Percentiles rank a stretch among this genome's conserved stretches.
Conservation (phyloP, 2,113 vertebrate species). For the Sylvietta virens region DNA sequence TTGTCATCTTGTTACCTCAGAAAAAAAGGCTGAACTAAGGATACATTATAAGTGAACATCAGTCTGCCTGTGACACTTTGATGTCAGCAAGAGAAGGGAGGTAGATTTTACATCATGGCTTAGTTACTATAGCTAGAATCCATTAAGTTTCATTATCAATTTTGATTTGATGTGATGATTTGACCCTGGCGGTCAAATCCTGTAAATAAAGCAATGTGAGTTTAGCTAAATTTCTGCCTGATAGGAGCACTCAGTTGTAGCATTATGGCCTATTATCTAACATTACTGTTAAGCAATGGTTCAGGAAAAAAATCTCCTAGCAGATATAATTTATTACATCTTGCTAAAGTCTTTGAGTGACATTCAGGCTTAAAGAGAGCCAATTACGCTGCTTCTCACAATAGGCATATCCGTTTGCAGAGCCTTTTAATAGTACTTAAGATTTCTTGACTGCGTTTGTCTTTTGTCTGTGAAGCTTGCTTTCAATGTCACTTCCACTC, state of each 20-base stretch:
- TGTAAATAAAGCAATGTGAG: constrained; percentile 3
- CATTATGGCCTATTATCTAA: constrained; percentile 27
- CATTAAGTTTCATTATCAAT: constrained; percentile 6
- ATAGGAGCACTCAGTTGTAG: background rate
- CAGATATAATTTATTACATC: background rate
- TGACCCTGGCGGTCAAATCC: background rate
- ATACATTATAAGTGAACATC: background rate
- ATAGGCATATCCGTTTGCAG: background rate
- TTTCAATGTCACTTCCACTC: constrained; percentile 22
- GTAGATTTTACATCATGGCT: background rate
- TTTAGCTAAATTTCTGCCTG: constrained; percentile 17
- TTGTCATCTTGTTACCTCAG: background rate
- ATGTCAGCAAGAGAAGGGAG: background rate
- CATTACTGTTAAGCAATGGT: background rate
- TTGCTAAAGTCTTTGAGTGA: constrained; percentile 30
- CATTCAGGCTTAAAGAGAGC: constrained; percentile 21
- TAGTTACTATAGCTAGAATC: background rate
- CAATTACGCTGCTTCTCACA: constrained; percentile 25
- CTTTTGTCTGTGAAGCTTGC: constrained; percentile 1
- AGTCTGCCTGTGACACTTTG: background rate
- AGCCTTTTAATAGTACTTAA: constrained; percentile 24
- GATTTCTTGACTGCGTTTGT: constrained; percentile 26
- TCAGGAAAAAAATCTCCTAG: background rate
- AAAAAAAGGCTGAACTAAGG: background rate
- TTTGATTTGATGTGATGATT: constrained; percentile 24